Base-by-base conservation (phyloP, 2,888 invertebrate genomes). In the Chrysolina americana region DNA sequence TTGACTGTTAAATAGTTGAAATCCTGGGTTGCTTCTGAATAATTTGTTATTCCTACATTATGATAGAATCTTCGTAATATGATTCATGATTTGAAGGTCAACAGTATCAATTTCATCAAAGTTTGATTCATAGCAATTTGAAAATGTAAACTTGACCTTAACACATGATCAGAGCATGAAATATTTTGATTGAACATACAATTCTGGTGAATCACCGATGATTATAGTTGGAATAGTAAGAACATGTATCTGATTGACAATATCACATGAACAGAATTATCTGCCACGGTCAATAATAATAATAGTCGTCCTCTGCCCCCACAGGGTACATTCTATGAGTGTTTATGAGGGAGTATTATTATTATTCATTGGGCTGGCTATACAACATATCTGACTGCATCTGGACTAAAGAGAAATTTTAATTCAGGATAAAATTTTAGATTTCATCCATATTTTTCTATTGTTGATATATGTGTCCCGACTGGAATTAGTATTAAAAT, bases 51-150 rank as follows among this genome's bases (percentile, higher is more conserved):
- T 28, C 5, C 28, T 28, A 28, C 2, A 28, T n/a, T n/a, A n/a
- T n/a, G n/a, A n/a, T n/a, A n/a, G n/a, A n/a, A n/a, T n/a, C n/a
- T n/a, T n/a, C n/a, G n/a, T n/a, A n/a, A n/a, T 53, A 19, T 53
- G 53, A 53, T 21, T 53, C 21, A 53, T 53, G 13, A 21, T 23
- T 19, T 53, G 53, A 53, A 53, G 53, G 53, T 53, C 53, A 53
- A 21, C 21, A 23, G 21, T 53, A 53, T 53, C 53, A 53, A 21
- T 53, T 53, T 5, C 15, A 44, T 53, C 19, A 53, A 17, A 53
- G 19, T 53, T 53, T 21, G 21, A 53, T 53, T 53, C 53, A 53
- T 53, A 21, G 53, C 53, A 21, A 19, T 53, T 21, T 53, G 53
- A 53, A 53, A 53, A 53, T 11, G 21, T 53, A 21, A 19, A 21